A percentile compares a stretch with the other conserved stretches of the same genome.
phyloP scores from a whole-genome alignment of 2,797 vertebrate genomes.

The Aphelocoma californica region DNA sequence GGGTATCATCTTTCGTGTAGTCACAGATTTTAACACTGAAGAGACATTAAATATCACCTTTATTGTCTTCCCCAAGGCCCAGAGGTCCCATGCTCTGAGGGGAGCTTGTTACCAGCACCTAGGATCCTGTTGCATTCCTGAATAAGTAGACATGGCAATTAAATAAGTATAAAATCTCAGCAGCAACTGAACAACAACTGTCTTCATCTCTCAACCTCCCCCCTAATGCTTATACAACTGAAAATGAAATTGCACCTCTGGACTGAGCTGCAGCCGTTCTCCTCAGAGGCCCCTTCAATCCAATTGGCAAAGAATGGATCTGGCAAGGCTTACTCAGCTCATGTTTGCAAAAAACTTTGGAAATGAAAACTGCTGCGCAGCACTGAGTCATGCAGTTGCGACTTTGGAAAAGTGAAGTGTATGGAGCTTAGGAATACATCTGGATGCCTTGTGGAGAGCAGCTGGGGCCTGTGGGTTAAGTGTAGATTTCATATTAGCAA shows the following conservation, averaged over 20 bases:
- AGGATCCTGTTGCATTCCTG: not conserved
- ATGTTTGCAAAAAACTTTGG: conserved; percentile 9
- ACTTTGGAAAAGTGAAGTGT: not conserved
- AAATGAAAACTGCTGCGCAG: conserved; percentile 2
- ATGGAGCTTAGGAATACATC: not conserved
- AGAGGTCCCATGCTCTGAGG: not conserved
- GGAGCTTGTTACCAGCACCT: not conserved
- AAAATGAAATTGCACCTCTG: conserved; percentile 45
- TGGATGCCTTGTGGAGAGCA: not conserved
- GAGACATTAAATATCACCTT: not conserved
- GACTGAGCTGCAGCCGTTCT: conserved; percentile 1
- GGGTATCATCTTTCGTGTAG: not conserved
- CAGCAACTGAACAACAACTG: not conserved
- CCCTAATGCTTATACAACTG: not conserved
- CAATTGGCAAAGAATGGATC: conserved; percentile 15
- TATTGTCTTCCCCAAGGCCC: not conserved
- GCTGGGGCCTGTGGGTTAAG: not conserved
- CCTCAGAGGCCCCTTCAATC: conserved; percentile 38
- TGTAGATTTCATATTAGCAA: not conserved
- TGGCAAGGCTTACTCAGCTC: conserved; percentile 38
- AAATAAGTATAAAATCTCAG: not conserved
- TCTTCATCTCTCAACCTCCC: not conserved
- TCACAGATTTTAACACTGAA: not conserved
- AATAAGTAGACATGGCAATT: not conserved
- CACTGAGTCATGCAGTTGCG: conserved; percentile 37